phyloP scores from a whole-genome alignment of 2,113 vertebrate species.

The Trachemys scripta region DNA sequence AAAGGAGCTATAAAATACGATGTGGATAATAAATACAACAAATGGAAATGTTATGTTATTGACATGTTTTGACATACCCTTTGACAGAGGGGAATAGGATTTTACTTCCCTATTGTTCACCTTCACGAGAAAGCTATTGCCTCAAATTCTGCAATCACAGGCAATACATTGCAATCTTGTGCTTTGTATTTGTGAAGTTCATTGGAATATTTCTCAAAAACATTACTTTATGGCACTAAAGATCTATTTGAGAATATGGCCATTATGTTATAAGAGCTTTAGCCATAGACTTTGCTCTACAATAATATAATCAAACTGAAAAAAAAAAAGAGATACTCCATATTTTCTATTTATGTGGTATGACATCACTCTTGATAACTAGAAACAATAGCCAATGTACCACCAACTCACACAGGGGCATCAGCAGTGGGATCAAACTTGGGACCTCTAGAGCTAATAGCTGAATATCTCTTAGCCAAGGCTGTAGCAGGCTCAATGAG shows the following conservation, averaged over 20 bases:
- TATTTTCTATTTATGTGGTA: neutral
- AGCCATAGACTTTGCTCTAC: no score
- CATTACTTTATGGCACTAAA: neutral
- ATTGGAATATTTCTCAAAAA: neutral
- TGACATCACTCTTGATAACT: neutral
- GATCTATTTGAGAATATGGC: neutral
- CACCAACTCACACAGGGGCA: no score
- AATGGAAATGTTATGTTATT: neutral
- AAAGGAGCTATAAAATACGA: neutral
- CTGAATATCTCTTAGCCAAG: no score
- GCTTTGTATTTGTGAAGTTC: neutral
- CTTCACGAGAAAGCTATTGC: neutral
- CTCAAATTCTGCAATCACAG: neutral
- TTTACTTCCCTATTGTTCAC: neutral
- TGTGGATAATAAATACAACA: neutral
- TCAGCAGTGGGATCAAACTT: no score
- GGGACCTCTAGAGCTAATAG: no score
- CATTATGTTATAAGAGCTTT: neutral
- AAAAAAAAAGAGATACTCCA: no score
- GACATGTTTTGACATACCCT: neutral
- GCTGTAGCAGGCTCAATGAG: no score
- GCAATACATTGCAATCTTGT: neutral
- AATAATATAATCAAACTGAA: no score
- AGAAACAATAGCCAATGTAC: neutral
- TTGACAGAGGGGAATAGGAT: neutral